phyloP scores from a whole-genome alignment of 1,140 invertebrate species.

The Bombus balteatus region DNA sequence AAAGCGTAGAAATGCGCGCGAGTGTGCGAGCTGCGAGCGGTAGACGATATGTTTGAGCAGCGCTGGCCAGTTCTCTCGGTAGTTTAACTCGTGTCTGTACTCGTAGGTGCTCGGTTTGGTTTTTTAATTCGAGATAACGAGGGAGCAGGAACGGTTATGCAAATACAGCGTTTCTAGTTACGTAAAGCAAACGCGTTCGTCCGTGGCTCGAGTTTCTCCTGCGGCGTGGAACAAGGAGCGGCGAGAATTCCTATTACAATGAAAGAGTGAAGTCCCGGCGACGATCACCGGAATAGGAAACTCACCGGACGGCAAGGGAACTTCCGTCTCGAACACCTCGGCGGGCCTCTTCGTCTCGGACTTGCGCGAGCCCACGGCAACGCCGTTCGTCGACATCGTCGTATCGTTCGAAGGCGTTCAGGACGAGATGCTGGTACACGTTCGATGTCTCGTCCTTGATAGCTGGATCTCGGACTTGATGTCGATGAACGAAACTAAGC shows the following conservation, averaged over 20 bases:
- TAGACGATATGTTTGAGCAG: fast-evolving
- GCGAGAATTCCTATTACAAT: too few species aligned
- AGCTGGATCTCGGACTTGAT: neutral
- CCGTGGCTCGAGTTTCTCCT: neutral
- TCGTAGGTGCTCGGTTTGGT: neutral
- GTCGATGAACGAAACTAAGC: too few species aligned
- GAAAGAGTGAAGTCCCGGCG: fast-evolving
- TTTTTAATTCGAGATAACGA: neutral
- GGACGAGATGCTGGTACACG: too few species aligned
- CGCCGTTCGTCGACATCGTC: slow-evolving; percentile 68
- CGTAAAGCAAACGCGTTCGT: slow-evolving; percentile 10
- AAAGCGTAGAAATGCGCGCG: neutral
- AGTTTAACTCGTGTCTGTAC: too few species aligned
- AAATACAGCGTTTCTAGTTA: slow-evolving; percentile 16
- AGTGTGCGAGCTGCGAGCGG: too few species aligned
- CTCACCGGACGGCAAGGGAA: slow-evolving; percentile 61
- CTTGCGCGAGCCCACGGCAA: slow-evolving; percentile 44
- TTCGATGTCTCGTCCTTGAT: neutral
- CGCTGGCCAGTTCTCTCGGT: too few species aligned
- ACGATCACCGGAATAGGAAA: neutral
- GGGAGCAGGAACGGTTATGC: neutral
- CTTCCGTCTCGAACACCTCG: slow-evolving; percentile 66
- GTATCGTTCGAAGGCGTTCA: neutral
- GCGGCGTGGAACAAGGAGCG: too few species aligned
- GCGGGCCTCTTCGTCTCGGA: slow-evolving; percentile 59